Conservation (phyloP, 2,888 invertebrate genomes). For the Oscheius sp. region DNA sequence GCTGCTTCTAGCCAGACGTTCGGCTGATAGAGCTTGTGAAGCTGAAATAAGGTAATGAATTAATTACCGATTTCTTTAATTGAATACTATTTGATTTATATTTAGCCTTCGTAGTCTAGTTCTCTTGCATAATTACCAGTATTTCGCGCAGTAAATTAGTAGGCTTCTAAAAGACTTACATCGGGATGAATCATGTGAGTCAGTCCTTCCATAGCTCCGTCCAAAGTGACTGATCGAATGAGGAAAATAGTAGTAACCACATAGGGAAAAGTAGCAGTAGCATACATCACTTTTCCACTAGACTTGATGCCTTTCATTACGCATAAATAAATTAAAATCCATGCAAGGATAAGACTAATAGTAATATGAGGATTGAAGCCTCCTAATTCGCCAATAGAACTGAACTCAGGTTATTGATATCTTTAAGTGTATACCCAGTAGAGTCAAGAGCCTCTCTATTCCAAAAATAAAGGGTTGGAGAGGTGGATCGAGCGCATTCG, state of each 20-base stretch:
- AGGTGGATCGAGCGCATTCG: constrained; percentile 85
- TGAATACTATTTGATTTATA: constrained; percentile 3
- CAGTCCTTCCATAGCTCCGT: constrained; percentile 86
- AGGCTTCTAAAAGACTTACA: no score
- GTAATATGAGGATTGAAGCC: constrained; percentile 92
- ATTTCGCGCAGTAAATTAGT: not conserved
- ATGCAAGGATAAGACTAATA: constrained; percentile 84
- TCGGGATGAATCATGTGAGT: constrained; percentile 91
- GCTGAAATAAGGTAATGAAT: constrained; percentile 73
- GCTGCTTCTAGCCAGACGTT: constrained; percentile 95
- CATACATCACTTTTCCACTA: constrained; percentile 93
- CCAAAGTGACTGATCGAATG: constrained; percentile 85
- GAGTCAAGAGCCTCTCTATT: constrained; percentile 84
- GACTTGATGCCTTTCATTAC: constrained; percentile 96
- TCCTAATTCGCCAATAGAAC: constrained; percentile 79
- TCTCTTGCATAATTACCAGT: constrained; percentile 5
- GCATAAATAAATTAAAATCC: constrained; percentile 90
- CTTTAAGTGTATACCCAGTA: constrained; percentile 76
- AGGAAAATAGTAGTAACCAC: constrained; percentile 92
- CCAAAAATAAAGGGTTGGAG: constrained; percentile 91
- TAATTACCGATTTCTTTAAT: not conserved
- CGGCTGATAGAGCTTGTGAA: constrained; percentile 84
- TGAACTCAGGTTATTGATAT: constrained; percentile 30
- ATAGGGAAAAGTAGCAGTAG: constrained; percentile 94
- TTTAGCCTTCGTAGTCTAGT: not conserved